Evolutionary conservation across 2,888 invertebrate genomes (phyloP).

Genomic region (Sinotaia quadrata): DNA sequence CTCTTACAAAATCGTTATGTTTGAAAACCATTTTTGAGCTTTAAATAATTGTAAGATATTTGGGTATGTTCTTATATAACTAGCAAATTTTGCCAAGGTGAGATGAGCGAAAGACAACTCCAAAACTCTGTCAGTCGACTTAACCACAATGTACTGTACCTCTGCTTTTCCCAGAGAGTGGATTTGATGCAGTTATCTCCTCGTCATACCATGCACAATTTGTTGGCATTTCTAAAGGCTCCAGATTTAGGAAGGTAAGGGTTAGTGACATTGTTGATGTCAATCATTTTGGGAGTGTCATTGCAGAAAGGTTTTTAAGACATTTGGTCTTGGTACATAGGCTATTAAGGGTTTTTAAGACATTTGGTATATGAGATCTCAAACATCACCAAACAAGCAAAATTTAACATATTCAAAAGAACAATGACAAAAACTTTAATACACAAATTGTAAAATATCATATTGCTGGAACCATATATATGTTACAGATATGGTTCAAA

Average conservation of each 20-base stretch:
- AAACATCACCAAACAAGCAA: too few relatives aligned
- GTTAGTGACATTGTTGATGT: neutral
- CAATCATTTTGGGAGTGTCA: too few relatives aligned
- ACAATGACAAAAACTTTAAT: too few relatives aligned
- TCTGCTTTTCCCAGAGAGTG: constrained; percentile 85
- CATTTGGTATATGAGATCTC: too few relatives aligned
- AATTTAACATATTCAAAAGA: too few relatives aligned
- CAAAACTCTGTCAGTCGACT: constrained; percentile 83
- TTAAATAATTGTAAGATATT: neutral
- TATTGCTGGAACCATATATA: too few relatives aligned
- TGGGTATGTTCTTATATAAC: constrained; percentile 39
- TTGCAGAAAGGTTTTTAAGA: too few relatives aligned
- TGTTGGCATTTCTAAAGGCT: constrained; percentile 80
- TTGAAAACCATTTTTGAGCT: neutral
- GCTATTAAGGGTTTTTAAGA: too few relatives aligned
- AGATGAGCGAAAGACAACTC: constrained; percentile 82
- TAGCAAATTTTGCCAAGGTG: constrained; percentile 87
- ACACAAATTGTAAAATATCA: too few relatives aligned
- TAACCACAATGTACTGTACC: constrained; percentile 84
- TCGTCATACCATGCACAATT: constrained; percentile 81
- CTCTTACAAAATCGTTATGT: too few relatives aligned
- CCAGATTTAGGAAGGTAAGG: constrained; percentile 82
- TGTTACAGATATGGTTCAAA: too few relatives aligned
- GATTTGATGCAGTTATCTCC: constrained; percentile 79
- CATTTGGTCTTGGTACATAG: too few relatives aligned